Base-by-base conservation (phyloP, 92 coral and sea anemone genomes). In the Zoanthus solanderi region DNA sequence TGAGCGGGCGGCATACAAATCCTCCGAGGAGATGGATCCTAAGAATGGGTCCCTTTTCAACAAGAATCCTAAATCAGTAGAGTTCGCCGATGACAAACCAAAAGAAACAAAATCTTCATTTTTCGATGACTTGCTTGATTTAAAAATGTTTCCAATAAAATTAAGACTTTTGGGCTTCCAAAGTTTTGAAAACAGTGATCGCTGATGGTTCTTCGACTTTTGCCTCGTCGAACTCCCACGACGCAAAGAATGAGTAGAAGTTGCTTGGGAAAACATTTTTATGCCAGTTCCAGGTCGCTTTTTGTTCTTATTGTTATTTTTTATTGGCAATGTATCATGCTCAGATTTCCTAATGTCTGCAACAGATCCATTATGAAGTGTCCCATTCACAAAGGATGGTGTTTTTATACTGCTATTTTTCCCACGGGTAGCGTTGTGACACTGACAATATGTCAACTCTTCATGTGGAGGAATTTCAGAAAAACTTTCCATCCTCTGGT, bases 101-200 rank as follows among this genome's bases (percentile, higher is more conserved):
- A 50, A 50, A 50, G 56, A 11, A 7, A 50, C 56, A 11, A 50
- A 50, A 50, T 81, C 75, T 46, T 81, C 75, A 42, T 44, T 66
- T 65, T 46, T 81, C 28, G 75, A 66, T 18, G 60, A 81, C 13
- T 66, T 56, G 9, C 45, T 6, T 3, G 46, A 42, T 66, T 66
- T 66, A 46, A 81, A 45, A 1, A 81, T 6, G 60, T 66, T 81
- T 81, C 85, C 85, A 44, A 66, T 66, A 66, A 66, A 71, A 71
- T 50, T 81, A 29, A 81, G 85, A 30, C 85, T 81, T 81, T 81
- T 65, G 3, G 85, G 74, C 45, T 81, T 81, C 85, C 85, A 66
- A 18, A 81, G 75, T 23, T 30, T 81, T 46, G 75, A 66, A 66
- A 81, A 81, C 0, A 53, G 53, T 65, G 75, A n/a, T 50, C 61